phyloP scores from a whole-genome alignment of 2,797 vertebrate genomes.

The Myotis findleyi region DNA sequence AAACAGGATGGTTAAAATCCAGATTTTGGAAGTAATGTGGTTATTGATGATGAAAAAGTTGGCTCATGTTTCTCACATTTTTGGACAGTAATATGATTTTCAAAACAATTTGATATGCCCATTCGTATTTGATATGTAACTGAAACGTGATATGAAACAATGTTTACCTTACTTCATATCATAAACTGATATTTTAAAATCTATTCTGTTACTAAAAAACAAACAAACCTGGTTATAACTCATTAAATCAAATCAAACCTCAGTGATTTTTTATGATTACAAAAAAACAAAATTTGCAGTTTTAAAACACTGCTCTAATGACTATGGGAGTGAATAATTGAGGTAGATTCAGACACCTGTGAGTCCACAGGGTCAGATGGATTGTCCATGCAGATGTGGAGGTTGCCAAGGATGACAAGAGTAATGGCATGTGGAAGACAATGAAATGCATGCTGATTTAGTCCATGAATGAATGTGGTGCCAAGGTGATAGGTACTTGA shows the following conservation, averaged over 20 bases:
- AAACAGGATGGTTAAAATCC: constrained; percentile 10
- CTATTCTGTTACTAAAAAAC: neutral
- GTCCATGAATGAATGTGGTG: neutral
- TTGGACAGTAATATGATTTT: neutral
- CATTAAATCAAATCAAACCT: constrained; percentile 16
- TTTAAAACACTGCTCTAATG: neutral
- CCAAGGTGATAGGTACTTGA: neutral
- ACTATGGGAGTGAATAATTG: neutral
- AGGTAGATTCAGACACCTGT: neutral
- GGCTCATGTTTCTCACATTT: neutral
- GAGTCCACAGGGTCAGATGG: neutral
- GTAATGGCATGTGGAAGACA: neutral
- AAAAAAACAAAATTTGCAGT: neutral
- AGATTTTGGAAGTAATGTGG: neutral
- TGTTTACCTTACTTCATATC: neutral
- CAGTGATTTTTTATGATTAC: constrained; percentile 10
- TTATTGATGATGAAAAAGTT: neutral
- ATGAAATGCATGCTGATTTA: neutral
- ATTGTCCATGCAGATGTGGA: neutral
- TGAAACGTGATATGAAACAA: neutral
- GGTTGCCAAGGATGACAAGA: neutral
- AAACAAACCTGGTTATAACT: neutral
- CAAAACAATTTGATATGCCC: neutral
- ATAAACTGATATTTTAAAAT: neutral
- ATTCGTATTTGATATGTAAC: neutral